Evolutionary conservation across 2,888 invertebrate genomes (phyloP), one percentile per base, ranked within the genome.

Genomic region (Megamerina dolium): DNA sequence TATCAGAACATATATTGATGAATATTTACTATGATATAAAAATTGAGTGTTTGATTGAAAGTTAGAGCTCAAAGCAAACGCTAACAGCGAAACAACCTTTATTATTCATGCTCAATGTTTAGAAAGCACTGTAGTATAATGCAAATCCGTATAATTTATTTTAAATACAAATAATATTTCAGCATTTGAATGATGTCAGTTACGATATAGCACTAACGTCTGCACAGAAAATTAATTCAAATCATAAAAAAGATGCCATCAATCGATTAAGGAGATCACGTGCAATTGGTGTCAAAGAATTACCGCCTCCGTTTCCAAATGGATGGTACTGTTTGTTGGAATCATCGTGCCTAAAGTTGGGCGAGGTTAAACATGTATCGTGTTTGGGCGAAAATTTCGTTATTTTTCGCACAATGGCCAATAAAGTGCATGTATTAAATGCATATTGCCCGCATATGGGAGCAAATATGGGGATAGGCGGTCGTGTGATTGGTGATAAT

Each of bases 391-490:
- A 82, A 57, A 79, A 85, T 51, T 75, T 88, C 21, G 84, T 83
- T 27, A 77, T 87, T 1, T 87, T 78, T 59, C 75, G 88, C 19
- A 80, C 80, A 0, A 74, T 78, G 34, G 74, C 76, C 27, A 83
- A 84, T 0, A 55, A 73, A 4, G 81, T 80, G 0, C 78, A 82
- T 41, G 79, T 86, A 1, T 73, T 91, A 23, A 85, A 92, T 65
- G 90, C 92, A 0, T 90, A 89, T 63, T 93, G 93, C 57, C 91
- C 92, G 0, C 93, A 93, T 63, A 73, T 93, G 54, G 93, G 93
- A 0, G 92, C 93, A 1, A 88, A 92, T 64, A 72, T 93, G 59
- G 89, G 80, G 0, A 75, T 85, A 1, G 90, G 89, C 0, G 91
- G 91, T 0, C 77, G 76, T 0, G 87, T 90, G 0, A 68, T 74